Percentiles rank a stretch among this genome's conserved stretches.
Evolutionary conservation across 2,113 vertebrate species (phyloP).

Genomic region (Tonatia bakeri): DNA sequence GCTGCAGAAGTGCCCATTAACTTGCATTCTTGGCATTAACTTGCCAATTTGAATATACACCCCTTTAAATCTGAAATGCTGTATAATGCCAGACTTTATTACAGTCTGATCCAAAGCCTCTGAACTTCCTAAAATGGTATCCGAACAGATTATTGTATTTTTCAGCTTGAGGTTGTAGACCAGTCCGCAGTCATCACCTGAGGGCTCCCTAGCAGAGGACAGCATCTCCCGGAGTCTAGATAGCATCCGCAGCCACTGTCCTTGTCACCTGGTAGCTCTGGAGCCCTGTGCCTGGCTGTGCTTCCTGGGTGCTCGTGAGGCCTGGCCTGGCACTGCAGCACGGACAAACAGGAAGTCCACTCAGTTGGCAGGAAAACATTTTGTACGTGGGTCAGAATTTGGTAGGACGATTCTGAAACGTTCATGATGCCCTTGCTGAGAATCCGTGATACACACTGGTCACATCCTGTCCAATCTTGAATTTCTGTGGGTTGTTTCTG

Average conservation of each 20-base stretch:
- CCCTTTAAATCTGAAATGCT: slow-evolving; percentile 42
- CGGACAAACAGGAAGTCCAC: background rate
- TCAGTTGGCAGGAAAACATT: background rate
- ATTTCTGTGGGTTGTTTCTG: background rate
- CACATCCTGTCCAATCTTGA: background rate
- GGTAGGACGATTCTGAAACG: background rate
- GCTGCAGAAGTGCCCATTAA: slow-evolving; percentile 35
- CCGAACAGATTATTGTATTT: background rate
- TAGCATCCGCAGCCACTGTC: background rate
- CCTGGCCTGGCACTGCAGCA: background rate
- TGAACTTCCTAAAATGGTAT: background rate
- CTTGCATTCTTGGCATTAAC: slow-evolving; percentile 19
- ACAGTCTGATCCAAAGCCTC: background rate
- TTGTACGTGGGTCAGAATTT: background rate
- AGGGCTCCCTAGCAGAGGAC: background rate
- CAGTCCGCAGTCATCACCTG: background rate
- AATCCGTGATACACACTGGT: background rate
- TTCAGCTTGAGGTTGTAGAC: background rate
- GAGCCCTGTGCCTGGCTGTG: background rate
- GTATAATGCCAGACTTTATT: background rate
- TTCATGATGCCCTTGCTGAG: background rate
- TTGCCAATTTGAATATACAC: background rate
- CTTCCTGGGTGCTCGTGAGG: background rate
- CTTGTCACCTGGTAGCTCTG: background rate
- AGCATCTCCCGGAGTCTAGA: background rate